phyloP scores from a whole-genome alignment of 2,888 invertebrate species.

The Listrodromus nycthemerus region DNA sequence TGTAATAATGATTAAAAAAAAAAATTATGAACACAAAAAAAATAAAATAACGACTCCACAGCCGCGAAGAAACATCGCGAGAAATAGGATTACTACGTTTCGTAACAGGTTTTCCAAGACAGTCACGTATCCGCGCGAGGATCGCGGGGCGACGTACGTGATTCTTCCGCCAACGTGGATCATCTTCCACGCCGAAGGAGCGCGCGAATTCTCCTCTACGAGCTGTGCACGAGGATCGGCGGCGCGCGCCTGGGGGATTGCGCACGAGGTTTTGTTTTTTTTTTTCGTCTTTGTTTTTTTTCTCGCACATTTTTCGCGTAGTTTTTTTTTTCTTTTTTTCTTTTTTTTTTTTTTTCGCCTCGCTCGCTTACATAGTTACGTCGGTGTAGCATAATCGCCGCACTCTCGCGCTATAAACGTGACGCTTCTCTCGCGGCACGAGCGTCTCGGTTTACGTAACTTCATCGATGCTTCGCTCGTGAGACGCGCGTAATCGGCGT shows the following conservation, averaged over 20 bases:
- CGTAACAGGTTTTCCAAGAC: conserved; percentile 73
- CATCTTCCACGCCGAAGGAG: neutral
- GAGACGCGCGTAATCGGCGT: conserved; percentile 42
- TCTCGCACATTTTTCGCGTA: neutral
- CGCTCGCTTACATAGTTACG: conserved; percentile 47
- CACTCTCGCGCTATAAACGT: conserved; percentile 72
- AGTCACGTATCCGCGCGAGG: conserved; percentile 63
- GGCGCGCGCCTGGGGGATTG: conserved; percentile 69
- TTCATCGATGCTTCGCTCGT: conserved; percentile 52
- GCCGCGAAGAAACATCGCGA: conserved; percentile 45
- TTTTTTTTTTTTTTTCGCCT: conserved; percentile 44
- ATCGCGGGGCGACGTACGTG: conserved; percentile 54
- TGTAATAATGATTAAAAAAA: conserved; percentile 55
- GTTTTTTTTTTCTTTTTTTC: conserved; percentile 63
- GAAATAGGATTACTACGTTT: conserved; percentile 71
- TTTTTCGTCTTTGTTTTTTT: conserved; percentile 45
- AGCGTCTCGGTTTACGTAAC: conserved; percentile 49
- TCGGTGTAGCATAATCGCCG: conserved; percentile 57
- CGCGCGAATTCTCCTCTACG: conserved; percentile 2
- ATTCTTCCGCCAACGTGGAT: conserved; percentile 37
- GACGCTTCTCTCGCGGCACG: conserved; percentile 67
- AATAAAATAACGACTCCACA: conserved; percentile 60
- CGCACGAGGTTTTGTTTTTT: conserved; percentile 73
- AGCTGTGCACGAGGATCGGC: conserved; percentile 9
- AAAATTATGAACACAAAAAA: conserved; percentile 35